Evolutionary conservation across 2,113 vertebrate genomes (phyloP).

Genomic region (Saccopteryx bilineata): DNA sequence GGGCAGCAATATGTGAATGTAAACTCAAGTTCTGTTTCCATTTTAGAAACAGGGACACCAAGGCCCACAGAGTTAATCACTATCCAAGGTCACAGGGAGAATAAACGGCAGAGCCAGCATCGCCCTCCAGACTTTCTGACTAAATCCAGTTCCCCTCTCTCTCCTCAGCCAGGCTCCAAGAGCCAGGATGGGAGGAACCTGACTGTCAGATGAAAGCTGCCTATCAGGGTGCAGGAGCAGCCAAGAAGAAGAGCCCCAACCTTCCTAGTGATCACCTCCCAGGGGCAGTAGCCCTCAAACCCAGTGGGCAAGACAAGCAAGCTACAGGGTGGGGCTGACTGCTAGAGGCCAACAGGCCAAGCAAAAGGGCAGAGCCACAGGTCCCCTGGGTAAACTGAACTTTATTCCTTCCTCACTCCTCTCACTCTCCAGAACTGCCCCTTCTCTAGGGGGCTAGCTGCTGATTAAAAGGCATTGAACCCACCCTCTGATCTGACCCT

Average conservation of each 20-base stretch:
- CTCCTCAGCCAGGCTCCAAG: neutral
- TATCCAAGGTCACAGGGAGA: constrained; percentile 1
- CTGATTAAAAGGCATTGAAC: constrained; percentile 74
- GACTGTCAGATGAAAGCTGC: neutral
- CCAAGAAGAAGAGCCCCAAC: neutral
- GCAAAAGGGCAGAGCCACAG: constrained; percentile 59
- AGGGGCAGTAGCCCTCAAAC: neutral
- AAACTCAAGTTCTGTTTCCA: constrained; percentile 17
- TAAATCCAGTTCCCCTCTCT: neutral
- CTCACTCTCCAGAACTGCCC: constrained; percentile 77
- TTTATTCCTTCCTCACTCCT: constrained; percentile 79
- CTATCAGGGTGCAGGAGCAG: neutral
- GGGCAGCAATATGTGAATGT: neutral
- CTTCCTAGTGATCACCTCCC: neutral
- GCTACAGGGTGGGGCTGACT: constrained; percentile 21
- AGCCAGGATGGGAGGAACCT: neutral
- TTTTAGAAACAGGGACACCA: neutral
- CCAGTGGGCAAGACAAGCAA: constrained; percentile 45
- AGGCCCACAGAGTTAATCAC: neutral
- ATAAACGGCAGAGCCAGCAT: neutral
- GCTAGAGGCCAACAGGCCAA: constrained; percentile 59
- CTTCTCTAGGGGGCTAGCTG: constrained; percentile 77
- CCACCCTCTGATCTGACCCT: constrained; percentile 47
- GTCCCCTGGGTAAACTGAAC: constrained; percentile 82
- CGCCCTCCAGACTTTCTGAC: neutral